phyloP scores from a whole-genome alignment of 2,797 vertebrate species.

The Halcyon badia region DNA sequence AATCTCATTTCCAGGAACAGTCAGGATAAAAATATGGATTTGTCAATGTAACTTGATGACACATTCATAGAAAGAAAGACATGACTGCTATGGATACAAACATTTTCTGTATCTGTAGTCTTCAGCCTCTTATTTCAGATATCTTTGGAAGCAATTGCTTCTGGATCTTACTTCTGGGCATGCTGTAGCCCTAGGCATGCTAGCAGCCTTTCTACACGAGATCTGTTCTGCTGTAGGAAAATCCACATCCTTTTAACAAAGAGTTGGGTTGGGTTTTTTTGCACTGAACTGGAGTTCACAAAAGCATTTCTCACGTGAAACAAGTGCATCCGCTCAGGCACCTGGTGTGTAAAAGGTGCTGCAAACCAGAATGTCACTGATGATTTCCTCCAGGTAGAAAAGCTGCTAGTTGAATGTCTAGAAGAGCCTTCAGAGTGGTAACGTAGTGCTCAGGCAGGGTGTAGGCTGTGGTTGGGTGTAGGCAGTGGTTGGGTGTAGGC shows the following conservation, averaged over 20 bases:
- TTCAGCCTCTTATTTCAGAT: not conserved
- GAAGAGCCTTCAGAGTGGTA: not conserved
- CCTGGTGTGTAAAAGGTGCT: not conserved
- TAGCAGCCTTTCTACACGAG: not conserved
- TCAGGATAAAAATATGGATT: not conserved
- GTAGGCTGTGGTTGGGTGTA: not conserved
- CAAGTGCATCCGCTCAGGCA: not conserved
- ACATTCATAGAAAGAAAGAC: not conserved
- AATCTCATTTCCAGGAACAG: not conserved
- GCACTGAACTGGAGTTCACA: not conserved
- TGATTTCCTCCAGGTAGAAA: not conserved
- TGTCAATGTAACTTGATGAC: not conserved
- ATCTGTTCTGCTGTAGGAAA: not conserved
- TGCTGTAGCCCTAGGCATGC: not conserved
- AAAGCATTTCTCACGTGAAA: not conserved
- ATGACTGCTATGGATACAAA: not conserved
- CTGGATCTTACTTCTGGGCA: not conserved
- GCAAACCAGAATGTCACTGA: not conserved
- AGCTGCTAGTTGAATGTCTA: not conserved
- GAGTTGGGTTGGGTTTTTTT: rapidly evolving
- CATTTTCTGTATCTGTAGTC: not conserved
- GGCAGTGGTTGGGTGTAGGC: not conserved
- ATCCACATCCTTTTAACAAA: not conserved
- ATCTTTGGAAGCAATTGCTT: not conserved
- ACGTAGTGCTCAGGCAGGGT: not conserved